Percentiles rank a stretch among this genome's conserved stretches.
phyloP scores from a whole-genome alignment of 2,888 invertebrate genomes.

The Agrotis exclamationis region DNA sequence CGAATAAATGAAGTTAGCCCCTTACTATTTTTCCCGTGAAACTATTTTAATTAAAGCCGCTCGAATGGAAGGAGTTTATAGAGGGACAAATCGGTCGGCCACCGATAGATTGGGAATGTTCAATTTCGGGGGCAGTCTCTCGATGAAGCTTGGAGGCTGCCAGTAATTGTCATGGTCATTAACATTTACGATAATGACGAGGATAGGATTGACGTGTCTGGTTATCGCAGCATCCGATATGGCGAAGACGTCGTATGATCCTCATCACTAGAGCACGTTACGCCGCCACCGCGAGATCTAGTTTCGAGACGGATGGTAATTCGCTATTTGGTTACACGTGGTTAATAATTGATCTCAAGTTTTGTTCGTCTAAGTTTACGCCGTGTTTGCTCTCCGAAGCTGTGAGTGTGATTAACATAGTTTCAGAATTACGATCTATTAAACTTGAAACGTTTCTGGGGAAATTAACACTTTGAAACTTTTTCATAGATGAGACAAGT shows the following conservation, averaged over 20 bases:
- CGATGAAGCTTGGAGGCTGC: slow-evolving; percentile 79
- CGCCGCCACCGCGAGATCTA: slow-evolving; percentile 55
- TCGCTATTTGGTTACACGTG: slow-evolving; percentile 65
- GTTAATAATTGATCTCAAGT: slow-evolving; percentile 70
- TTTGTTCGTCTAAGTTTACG: slow-evolving; percentile 49
- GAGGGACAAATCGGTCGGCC: slow-evolving; percentile 82
- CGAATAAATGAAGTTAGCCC: slow-evolving; percentile 76
- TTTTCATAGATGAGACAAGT: not conserved
- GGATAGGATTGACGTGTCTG: slow-evolving; percentile 85
- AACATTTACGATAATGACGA: slow-evolving; percentile 89
- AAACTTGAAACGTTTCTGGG: slow-evolving; percentile 12
- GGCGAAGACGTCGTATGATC: slow-evolving; percentile 73
- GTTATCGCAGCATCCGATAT: slow-evolving; percentile 81
- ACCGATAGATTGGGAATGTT: slow-evolving; percentile 86
- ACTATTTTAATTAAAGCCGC: slow-evolving; percentile 88
- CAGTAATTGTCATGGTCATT: slow-evolving; percentile 88
- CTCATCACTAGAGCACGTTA: slow-evolving; percentile 69
- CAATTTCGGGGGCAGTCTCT: slow-evolving; percentile 80
- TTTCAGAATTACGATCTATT: slow-evolving; percentile 26
- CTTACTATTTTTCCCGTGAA: slow-evolving; percentile 83
- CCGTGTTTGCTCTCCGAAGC: not conserved
- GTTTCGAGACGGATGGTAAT: slow-evolving; percentile 58
- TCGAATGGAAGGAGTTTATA: slow-evolving; percentile 85
- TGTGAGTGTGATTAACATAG: slow-evolving; percentile 28
- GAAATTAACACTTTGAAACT: not conserved